Conservation (phyloP, 2,888 invertebrate species). For the Bembecia ichneumoniformis region DNA sequence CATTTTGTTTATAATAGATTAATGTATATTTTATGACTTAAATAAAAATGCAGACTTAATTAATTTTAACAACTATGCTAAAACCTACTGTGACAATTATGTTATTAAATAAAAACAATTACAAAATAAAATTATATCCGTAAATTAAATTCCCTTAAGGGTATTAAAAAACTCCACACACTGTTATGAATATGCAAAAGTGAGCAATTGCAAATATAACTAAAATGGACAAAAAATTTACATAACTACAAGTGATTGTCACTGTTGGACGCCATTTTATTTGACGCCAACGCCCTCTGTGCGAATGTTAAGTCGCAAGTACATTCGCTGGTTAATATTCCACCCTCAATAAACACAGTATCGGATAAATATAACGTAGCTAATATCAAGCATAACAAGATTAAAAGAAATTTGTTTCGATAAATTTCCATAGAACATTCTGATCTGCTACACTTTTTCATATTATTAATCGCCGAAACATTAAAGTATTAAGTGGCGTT, state of each 20-base stretch:
- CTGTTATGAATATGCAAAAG: no score
- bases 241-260: neutral
- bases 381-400: neutral
- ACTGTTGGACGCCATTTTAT: conserved; percentile 19
- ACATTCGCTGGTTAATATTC: neutral
- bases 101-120: no score
- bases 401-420: neutral
- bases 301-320: conserved; percentile 23
- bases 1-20: neutral
- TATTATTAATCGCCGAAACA: neutral
- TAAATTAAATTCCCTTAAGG: no score
- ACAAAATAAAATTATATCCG: no score
- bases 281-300: conserved; percentile 27
- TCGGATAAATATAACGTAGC: neutral
- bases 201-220: neutral
- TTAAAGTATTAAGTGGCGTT: neutral
- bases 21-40: neutral
- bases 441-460: neutral
- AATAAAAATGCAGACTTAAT: neutral
- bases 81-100: no score
- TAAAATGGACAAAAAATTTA: neutral
- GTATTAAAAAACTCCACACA: no score
- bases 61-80: neutral
- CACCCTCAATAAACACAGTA: neutral
- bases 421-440: neutral